phyloP scores from a whole-genome alignment of 2,113 vertebrate species.

The Eolophus roseicapilla region DNA sequence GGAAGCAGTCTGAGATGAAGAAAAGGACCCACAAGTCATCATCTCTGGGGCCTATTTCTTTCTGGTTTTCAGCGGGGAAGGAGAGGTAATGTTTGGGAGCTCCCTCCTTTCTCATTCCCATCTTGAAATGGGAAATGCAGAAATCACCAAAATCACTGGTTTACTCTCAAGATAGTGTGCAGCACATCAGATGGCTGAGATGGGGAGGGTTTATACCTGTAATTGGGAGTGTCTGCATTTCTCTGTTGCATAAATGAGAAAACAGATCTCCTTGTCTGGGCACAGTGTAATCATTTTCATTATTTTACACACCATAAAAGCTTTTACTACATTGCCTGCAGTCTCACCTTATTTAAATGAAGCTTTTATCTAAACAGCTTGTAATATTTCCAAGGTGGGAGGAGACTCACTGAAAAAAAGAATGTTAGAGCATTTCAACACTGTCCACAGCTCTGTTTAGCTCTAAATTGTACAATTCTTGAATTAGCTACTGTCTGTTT shows the following conservation, averaged over 20 bases:
- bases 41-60: neutral
- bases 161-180: fast-evolving
- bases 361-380: neutral
- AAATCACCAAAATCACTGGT: neutral
- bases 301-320: neutral
- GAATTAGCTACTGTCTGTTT: constrained; percentile 58
- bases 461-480: constrained; percentile 52
- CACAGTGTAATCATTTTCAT: neutral
- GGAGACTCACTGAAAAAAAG: neutral
- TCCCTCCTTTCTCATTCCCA: neutral
- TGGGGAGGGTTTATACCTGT: neutral
- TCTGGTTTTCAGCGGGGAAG: fast-evolving
- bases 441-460: constrained; percentile 24
- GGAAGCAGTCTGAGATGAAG: neutral
- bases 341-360: neutral
- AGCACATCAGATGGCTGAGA: neutral
- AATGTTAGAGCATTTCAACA: neutral
- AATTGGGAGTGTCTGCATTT: neutral
- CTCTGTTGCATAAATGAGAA: neutral
- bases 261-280: neutral
- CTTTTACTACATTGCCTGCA: neutral
- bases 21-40: neutral
- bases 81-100: neutral
- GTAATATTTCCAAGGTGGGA: neutral
- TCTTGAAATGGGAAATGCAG: neutral